Base-by-base conservation (phyloP, 2,797 vertebrate genomes). In the Novumbra hubbsi region DNA sequence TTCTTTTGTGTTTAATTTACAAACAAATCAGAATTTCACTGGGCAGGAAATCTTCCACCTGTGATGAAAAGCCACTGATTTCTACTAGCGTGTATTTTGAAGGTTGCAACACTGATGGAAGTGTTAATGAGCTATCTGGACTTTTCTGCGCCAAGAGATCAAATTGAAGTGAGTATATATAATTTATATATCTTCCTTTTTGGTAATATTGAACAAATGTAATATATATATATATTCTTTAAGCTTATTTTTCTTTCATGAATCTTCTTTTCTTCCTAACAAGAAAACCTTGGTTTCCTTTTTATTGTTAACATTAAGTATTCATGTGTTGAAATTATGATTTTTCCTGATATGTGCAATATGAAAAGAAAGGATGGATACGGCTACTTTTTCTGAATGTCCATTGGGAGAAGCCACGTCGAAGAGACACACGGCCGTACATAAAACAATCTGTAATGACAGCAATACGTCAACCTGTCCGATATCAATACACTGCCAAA, bases 201-300 rank as follows among this genome's bases (percentile, higher is more conserved):
- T 73, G 78, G 70, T 79, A 80, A 82, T 82, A 78, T 78, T 72
- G 80, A 84, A 78, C 73, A 80, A 76, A 85, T 82, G 70, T 62
- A 74, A 80, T 41, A 41, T 68, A 28, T 28, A 72, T 83, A 24
- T 24, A 32, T 21, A 9, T 45, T 1, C 9, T 45, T 12, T 48
- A 3, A 48, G 71, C 68, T 55, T 57, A 72, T n/a, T 73, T 16
- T 57, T 28, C 74, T 75, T 67, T 50, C 60, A 48, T 76, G 68
- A 84, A 73, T 70, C 72, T 57, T 52, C 63, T 30, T 63, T 50
- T 55, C 62, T 74, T 72, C 64, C 50, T 78, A 75, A 88, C 87
- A 82, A 79, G 45, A 80, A 77, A 64, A 48, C 6, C 38, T 24
- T 24, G 27, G 77, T 27, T 8, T 50, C 7, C 19, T 70, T 8